A percentile compares a stretch with the other conserved stretches of the same genome.
These are phyloP conservation scores for Kryptopterus vitreolus DNA, from an alignment of 2,797 vertebrate species.

Conservation along the genomic window DNA sequence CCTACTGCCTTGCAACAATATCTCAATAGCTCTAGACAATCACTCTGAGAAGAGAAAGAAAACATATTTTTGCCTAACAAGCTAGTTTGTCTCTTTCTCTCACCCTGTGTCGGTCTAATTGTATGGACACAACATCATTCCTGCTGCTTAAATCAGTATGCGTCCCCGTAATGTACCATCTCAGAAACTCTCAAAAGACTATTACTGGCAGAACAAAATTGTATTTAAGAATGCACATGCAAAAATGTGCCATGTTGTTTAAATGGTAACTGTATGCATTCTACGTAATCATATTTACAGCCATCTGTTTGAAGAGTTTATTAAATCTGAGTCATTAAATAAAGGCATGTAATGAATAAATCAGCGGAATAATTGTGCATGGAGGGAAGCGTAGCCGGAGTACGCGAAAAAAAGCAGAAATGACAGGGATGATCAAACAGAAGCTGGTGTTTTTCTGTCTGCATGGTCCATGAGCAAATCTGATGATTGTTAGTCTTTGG, in stretches of 20 bases:
- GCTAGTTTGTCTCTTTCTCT: not conserved
- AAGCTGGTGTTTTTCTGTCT: constrained; percentile 72
- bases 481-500: constrained; percentile 75
- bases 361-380: constrained; percentile 34
- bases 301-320: constrained; percentile 24
- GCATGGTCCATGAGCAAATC: constrained; percentile 72
- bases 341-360: constrained; percentile 34
- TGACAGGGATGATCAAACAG: constrained; percentile 66
- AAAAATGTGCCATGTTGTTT: constrained; percentile 12
- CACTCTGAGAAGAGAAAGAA: constrained; percentile 62
- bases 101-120: not conserved
- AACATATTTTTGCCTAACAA: constrained; percentile 56
- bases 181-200: not conserved
- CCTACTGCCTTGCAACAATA: constrained; percentile 55
- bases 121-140: not conserved
- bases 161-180: constrained; percentile 8
- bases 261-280: constrained; percentile 3
- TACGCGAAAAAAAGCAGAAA: constrained; percentile 63
- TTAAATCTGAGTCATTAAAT: constrained; percentile 36
- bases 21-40: constrained; percentile 61
- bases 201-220: constrained; percentile 14
- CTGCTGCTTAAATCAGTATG: constrained; percentile 18
- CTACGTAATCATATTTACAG: constrained; percentile 21
- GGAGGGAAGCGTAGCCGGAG: constrained; percentile 45
- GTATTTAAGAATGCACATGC: constrained; percentile 3